These are phyloP conservation scores for Craniophora ligustri DNA, from an alignment of 2,888 invertebrate species.

Conservation along the genomic window DNA sequence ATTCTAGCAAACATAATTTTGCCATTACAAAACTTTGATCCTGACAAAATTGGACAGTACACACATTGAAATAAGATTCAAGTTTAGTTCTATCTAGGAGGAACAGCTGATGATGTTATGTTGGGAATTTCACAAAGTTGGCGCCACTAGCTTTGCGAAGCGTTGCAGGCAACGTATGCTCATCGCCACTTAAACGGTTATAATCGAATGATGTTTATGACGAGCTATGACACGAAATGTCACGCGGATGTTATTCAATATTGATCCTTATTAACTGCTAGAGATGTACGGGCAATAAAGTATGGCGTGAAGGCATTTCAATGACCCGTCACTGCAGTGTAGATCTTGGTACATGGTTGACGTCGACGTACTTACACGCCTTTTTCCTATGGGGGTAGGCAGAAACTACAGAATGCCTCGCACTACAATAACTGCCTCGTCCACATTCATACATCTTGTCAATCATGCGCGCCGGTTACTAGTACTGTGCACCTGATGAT, in stretches of 20 bases:
- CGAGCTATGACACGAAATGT: slow-evolving; percentile 51
- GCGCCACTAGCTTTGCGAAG: slow-evolving; percentile 73
- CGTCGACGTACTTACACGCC: neutral
- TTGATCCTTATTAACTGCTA: slow-evolving; percentile 40
- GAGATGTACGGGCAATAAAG: slow-evolving; percentile 40
- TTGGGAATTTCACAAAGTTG: slow-evolving; percentile 66
- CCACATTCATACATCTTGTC: too few relatives aligned
- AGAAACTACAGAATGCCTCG: too few relatives aligned
- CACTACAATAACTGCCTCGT: too few relatives aligned
- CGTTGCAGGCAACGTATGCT: slow-evolving; percentile 66
- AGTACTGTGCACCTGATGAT: too few relatives aligned
- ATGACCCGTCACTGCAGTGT: slow-evolving; percentile 9
- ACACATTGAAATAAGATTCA: slow-evolving; percentile 22
- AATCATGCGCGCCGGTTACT: too few relatives aligned
- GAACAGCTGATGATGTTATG: slow-evolving; percentile 38
- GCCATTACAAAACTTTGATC: slow-evolving; percentile 11
- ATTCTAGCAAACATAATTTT: slow-evolving; percentile 52
- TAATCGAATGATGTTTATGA: slow-evolving; percentile 66
- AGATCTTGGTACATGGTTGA: slow-evolving; percentile 5
- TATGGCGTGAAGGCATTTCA: slow-evolving; percentile 29
- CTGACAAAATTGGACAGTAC: slow-evolving; percentile 34
- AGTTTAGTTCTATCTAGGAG: slow-evolving; percentile 8
- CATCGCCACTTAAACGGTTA: slow-evolving; percentile 63
- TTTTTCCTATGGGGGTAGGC: too few relatives aligned
- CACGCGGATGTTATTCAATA: slow-evolving; percentile 46